phyloP scores from a whole-genome alignment of 2,797 vertebrate genomes.

The Melanotaenia boesemani region DNA sequence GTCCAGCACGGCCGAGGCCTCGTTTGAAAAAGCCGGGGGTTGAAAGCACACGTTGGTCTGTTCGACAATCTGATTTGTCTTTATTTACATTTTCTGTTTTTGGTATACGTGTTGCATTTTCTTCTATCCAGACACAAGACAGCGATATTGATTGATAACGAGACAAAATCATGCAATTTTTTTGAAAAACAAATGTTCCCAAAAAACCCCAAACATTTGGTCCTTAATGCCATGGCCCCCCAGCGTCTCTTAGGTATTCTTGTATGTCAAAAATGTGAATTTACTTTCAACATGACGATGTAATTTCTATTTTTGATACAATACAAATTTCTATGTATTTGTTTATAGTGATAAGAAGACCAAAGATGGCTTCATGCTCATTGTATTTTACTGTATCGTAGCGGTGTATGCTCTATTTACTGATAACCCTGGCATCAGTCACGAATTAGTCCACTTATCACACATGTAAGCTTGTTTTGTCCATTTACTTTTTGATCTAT shows the following conservation, averaged over 20 bases:
- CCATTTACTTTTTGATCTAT: slow-evolving; percentile 76
- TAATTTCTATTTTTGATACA: slow-evolving; percentile 87
- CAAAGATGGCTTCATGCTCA: slow-evolving; percentile 82
- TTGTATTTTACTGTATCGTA: slow-evolving; percentile 78
- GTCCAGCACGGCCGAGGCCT: slow-evolving; percentile 38
- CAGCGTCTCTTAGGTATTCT: slow-evolving; percentile 69
- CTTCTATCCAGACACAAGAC: slow-evolving; percentile 45
- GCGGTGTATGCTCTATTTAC: slow-evolving; percentile 78
- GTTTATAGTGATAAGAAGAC: slow-evolving; percentile 83
- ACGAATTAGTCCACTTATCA: slow-evolving; percentile 78
- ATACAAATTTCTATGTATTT: slow-evolving; percentile 83
- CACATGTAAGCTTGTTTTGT: slow-evolving; percentile 75
- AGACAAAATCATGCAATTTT: slow-evolving; percentile 51
- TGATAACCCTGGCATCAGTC: slow-evolving; percentile 76
- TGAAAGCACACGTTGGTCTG: slow-evolving; percentile 75
- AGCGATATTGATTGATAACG: slow-evolving; percentile 38
- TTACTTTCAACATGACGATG: slow-evolving; percentile 83
- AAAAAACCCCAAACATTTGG: slow-evolving; percentile 62
- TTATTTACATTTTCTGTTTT: slow-evolving; percentile 49
- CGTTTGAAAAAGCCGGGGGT: slow-evolving; percentile 58
- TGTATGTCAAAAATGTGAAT: slow-evolving; percentile 84
- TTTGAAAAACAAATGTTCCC: slow-evolving; percentile 69
- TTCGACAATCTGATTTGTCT: slow-evolving; percentile 73
- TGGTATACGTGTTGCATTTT: slow-evolving; percentile 50
- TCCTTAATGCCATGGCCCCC: slow-evolving; percentile 75